Conservation (phyloP, 2,888 invertebrate genomes). For the Atethmia centrago region DNA sequence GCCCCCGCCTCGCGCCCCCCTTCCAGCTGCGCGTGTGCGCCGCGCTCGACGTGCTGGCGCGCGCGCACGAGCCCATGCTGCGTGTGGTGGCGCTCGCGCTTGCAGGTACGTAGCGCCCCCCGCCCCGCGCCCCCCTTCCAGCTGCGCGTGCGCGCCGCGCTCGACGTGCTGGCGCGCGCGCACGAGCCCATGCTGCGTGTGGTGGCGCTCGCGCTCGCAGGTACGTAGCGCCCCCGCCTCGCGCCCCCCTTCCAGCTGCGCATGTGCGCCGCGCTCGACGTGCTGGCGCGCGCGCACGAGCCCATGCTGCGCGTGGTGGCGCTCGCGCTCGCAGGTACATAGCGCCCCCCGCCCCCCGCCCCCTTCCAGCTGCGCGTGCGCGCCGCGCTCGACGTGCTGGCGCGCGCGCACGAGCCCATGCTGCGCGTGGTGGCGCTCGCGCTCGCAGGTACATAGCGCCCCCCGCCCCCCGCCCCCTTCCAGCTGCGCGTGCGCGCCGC, state of each 20-base stretch:
- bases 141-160: too few species aligned
- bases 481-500: conserved; percentile 96
- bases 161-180: too few species aligned
- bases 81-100: conserved; percentile 91
- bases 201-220: conserved; percentile 91
- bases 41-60: conserved; percentile 96
- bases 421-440: conserved; percentile 90
- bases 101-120: not conserved
- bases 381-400: too few species aligned
- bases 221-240: too few species aligned
- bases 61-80: conserved; percentile 88
- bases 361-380: too few species aligned
- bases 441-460: too few species aligned
- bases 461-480: too few species aligned
- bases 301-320: conserved; percentile 83
- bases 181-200: conserved; percentile 80
- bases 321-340: conserved; percentile 88
- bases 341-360: too few species aligned
- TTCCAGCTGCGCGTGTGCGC: conserved; percentile 96
- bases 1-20: too few species aligned
- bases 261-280: conserved; percentile 95
- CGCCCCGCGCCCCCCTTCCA: too few species aligned
- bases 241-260: conserved; percentile 97
- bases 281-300: conserved; percentile 93
- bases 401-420: conserved; percentile 70